Base-by-base conservation (phyloP, 30 jellyfish, hydroid and myxozoan genomes). In the Phacellophora camtschatica region DNA sequence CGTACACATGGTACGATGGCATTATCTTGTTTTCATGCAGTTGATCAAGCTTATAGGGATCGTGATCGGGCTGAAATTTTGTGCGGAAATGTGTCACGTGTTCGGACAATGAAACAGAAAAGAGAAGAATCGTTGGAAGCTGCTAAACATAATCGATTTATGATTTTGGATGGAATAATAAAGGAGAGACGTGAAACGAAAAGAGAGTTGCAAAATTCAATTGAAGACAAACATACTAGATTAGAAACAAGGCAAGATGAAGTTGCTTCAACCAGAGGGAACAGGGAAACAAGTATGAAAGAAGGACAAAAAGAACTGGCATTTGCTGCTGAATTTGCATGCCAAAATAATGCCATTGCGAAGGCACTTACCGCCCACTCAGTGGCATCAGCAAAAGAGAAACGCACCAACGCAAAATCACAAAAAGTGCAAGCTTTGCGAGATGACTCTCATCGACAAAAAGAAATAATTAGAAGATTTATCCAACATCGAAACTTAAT, bases 1-100 rank as follows among this genome's bases (percentile, higher is more conserved):
- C 86, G 91, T 46, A 88, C 97, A 45, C 95, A 80, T 32, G 96
- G 92, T 22, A 62, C 92, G 28, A 90, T 84, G 90, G 71, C 77
- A 4, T 45, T 90, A 53, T 74, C 98, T 23, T 83, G 88, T 62
- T 84, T 90, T 43, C 77, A 83, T 5, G 96, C 98, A 15, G 90
- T 90, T 10, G 96, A 90, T 24, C 84, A 84, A 51, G 98, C 98
- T 4, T 90, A 90, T 35, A 77, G 53, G 20, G 98, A 90, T 48
- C 90, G 97, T 1, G 87, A 81, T 36, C 82, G 88, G 2, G 85
- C 91, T 4, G 86, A 81, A 34, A 35, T 25, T 25, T n/a, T 45
- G 71, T 5, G 41, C 1, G 74, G 64, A 27, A 84, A 57, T 54
- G 7, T 66, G 30, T 35, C 53, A 13, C 88, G 57, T 3, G 82